Evolutionary conservation across 2,888 invertebrate species (phyloP), one percentile per base, ranked within the genome.

Genomic region (Drosophila mettleri): DNA sequence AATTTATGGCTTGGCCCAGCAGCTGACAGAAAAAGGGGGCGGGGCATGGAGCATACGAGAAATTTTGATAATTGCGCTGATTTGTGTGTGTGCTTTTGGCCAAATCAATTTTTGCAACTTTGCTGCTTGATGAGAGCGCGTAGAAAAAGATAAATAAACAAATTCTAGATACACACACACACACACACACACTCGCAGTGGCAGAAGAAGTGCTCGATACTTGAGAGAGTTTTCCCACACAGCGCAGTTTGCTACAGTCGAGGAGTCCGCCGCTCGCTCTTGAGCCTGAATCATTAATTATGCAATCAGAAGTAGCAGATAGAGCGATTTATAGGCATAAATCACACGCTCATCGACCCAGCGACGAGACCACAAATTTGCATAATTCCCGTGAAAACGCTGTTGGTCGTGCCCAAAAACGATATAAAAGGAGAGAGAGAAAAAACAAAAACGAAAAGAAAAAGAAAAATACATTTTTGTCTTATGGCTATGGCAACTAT

Each of bases 291-390:
- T 83, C 83, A 85, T 84, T 84, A 87, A 87, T 84, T 84, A 84
- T 88, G 86, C 86, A 84, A 84, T 86, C 80, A 85, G 77, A 88
- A 88, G 84, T 87, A 82, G 78, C 80, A 77, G 82, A 79, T 86
- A 74, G 84, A 85, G 85, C 74, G 87, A 84, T 82, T 88, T 86
- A 78, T 84, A 68, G 75, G 75, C 82, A 88, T 88, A 84, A 82
- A 86, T 80, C 77, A 84, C 81, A 86, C 76, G 79, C 79, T 84
- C 79, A 75, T 79, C 77, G 76, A 66, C 46, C 36, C 24, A 61
- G 54, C 74, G 68, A 66, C 60, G 54, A 63, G 80, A 83, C 83
- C 54, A 83, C 54, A 83, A 88, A 86, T 86, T 86, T 86, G 85
- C 85, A 86, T 86, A 86, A 86, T 86, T 86, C 85, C 88, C 74